Conservation (phyloP, 1,140 invertebrate species). For the Macrostomum lignano region DNA sequence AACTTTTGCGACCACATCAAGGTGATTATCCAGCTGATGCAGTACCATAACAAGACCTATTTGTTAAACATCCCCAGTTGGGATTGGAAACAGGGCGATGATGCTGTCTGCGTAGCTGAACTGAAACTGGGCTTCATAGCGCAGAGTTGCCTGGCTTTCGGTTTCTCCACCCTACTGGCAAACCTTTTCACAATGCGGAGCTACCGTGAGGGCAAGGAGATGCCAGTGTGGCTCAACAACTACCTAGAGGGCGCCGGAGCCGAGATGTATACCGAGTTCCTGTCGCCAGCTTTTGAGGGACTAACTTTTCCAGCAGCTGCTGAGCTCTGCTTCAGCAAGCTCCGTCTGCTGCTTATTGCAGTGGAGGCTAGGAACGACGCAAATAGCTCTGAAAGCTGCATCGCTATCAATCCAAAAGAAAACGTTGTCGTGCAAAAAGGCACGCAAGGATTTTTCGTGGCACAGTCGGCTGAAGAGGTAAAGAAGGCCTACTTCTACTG, state of each 20-base stretch:
- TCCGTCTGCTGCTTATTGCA: slow-evolving; percentile 76
- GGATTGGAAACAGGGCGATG: no score
- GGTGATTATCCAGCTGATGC: slow-evolving; percentile 93
- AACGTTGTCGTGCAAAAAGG: slow-evolving; percentile 74
- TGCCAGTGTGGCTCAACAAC: slow-evolving; percentile 98
- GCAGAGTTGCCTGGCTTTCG: no score
- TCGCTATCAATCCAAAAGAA: slow-evolving; percentile 86
- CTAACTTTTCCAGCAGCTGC: slow-evolving; percentile 98
- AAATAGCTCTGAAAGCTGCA: slow-evolving; percentile 61
- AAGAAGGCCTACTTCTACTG: slow-evolving; percentile 99
- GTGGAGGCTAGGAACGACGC: slow-evolving; percentile 48
- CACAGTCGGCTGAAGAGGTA: slow-evolving; percentile 95
- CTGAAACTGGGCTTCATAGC: no score
- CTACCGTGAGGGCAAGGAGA: no score
- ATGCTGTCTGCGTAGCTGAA: no score
- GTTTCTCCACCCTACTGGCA: no score
- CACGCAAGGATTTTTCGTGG: slow-evolving; percentile 98
- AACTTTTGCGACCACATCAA: slow-evolving; percentile 93
- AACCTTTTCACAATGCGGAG: no score
- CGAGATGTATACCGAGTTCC: slow-evolving; percentile 99
- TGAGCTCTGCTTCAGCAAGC: slow-evolving; percentile 91
- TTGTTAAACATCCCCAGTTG: no score
- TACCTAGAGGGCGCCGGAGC: slow-evolving; percentile 98
- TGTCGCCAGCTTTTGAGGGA: slow-evolving; percentile 91
- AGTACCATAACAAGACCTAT: slow-evolving; percentile 99